Evolutionary conservation across 2,797 vertebrate species (phyloP), one percentile per base, ranked within the genome.

Genomic region (Lutjanus argentimaculatus): DNA sequence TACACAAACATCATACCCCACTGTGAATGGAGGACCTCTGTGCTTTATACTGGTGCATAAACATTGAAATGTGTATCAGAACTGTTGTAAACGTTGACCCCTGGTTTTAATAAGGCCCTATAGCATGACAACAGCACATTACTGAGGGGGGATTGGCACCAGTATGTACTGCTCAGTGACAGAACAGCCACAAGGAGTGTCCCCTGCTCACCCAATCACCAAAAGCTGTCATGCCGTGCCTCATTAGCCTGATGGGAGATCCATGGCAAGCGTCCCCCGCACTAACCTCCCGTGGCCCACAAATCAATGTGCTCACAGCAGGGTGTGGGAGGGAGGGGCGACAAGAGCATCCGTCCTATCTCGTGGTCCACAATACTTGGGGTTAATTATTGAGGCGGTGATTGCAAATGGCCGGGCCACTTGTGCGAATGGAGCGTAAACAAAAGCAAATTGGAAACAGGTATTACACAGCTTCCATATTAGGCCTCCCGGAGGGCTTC

Each of bases 221-320:
- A 79, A 85, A 25, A 80, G 84, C 86, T 91, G 93, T 92, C 93
- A 90, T 14, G 64, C 65, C 19, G 19, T 53, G 78, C 87, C 90
- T 94, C 88, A 92, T 94, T 94, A 93, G 91, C 87, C 83, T 92
- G 91, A 94, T 90, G 84, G 86, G 86, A 90, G 90, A 92, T 93
- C 91, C 77, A 85, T 91, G 86, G 83, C 87, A 80, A 77, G 81
- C 69, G 17, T 71, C 85, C 87, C 85, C 82, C 45, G 13, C 65
- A 36, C 79, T 82, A 85, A 90, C 91, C 91, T 89, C 87, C 78
- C 6, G 15, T 75, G 71, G 87, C 86, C 85, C 86, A 65, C 88
- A 83, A 93, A 94, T 94, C 93, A 92, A 91, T 93, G 89, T 62
- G 53, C 65, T 86, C 89, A 49, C 89, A 85, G 84, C 80, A 59